Evolutionary conservation across 2,888 invertebrate genomes (phyloP).

Genomic region (Pristionchus arcanus): DNA sequence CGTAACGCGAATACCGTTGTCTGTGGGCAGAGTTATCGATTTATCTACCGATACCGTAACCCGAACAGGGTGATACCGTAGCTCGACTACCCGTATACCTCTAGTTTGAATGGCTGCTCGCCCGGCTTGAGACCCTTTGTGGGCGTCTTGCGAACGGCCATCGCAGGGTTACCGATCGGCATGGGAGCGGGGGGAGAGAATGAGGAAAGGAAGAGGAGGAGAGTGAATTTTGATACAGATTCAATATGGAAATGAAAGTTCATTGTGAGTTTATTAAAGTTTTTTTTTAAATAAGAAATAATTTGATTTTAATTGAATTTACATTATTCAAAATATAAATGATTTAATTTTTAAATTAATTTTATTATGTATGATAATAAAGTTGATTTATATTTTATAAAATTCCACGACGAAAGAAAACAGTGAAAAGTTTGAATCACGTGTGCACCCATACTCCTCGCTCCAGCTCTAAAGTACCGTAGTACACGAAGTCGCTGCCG

Average conservation of each 20-base stretch:
- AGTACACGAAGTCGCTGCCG: background rate
- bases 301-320: too few relatives aligned
- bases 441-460: background rate
- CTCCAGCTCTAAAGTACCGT: conserved; percentile 8
- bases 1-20: background rate
- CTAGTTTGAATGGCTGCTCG: conserved; percentile 34
- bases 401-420: too few relatives aligned
- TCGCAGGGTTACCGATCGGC: background rate
- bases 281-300: too few relatives aligned
- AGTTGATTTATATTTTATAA: too few relatives aligned
- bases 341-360: too few relatives aligned
- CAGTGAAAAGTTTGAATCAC: background rate
- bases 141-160: conserved; percentile 27
- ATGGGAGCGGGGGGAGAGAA: background rate
- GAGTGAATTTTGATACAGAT: too few relatives aligned
- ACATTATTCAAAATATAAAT: too few relatives aligned
- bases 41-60: background rate
- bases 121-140: conserved; percentile 30
- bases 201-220: background rate
- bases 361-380: too few relatives aligned
- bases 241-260: too few relatives aligned
- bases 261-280: too few relatives aligned
- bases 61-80: background rate
- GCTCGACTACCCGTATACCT: background rate
- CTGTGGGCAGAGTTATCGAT: background rate